Evolutionary conservation across 2,888 invertebrate species (phyloP), one percentile per base, ranked within the genome.

Genomic region (Coremacera marginata): DNA sequence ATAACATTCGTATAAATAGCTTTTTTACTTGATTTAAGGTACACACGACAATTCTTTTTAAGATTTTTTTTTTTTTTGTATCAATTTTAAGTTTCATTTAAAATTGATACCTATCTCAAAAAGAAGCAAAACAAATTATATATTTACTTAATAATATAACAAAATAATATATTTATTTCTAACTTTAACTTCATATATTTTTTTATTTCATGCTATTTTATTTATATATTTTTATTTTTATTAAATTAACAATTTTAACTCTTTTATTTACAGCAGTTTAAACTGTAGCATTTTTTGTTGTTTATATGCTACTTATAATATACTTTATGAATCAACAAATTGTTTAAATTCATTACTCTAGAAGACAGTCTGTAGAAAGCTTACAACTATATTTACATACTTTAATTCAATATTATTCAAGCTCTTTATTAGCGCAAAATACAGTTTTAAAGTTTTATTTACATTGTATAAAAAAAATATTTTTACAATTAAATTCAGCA

Each of bases 281-380:
- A n/a, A n/a, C n/a, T n/a, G n/a, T n/a, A n/a, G n/a, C n/a, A n/a
- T n/a, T n/a, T n/a, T n/a, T n/a, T n/a, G n/a, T n/a, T n/a, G n/a
- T n/a, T n/a, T n/a, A n/a, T n/a, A n/a, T n/a, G n/a, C n/a, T n/a
- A n/a, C 19, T 31, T 34, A 25, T 27, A 14, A 31, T 2, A 27
- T 31, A 16, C 34, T 55, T 19, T 37, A 27, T 62, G 22, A 62
- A 62, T 22, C 7, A 34, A 34, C 25, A 31, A 16, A 63, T 63
- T 63, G 8, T 80, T 79, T 84, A 84, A 84, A 85, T 85, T 84
- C 84, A 84, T 82, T 81, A 84, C 84, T 85, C 85, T 84, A 85
- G 84, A 82, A 84, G 85, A 85, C 84, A 84, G 84, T 84, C 84
- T 84, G 83, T 85, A 80, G 80, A 84, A 63, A 63, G 62, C 8